Conservation (phyloP, 1,140 invertebrate genomes). For the Littorina saxatilis region DNA sequence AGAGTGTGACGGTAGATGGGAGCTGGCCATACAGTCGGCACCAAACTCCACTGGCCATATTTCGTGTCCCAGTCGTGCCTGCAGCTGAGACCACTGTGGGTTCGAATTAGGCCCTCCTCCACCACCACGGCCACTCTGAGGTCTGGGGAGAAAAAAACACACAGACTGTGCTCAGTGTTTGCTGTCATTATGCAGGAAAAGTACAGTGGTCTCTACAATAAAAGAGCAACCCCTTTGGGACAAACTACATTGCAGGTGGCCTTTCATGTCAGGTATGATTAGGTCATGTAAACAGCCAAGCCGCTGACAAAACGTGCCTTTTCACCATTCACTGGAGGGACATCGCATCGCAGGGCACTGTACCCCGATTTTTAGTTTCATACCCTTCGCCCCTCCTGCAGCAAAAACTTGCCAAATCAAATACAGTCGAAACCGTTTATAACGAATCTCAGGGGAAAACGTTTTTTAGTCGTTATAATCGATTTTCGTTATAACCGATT, state of each 20-base stretch:
- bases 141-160: not conserved
- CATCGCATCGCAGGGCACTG: not conserved
- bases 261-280: no score
- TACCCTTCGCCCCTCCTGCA: not conserved
- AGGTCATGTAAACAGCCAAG: no score
- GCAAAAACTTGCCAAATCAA: not conserved
- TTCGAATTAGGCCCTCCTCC: not conserved
- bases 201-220: no score
- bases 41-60: slow-evolving; percentile 60
- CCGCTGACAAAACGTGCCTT: no score
- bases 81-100: slow-evolving; percentile 43
- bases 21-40: slow-evolving; percentile 72
- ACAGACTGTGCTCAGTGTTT: slow-evolving; percentile 29
- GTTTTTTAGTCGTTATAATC: no score
- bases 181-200: no score
- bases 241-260: no score
- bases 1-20: slow-evolving; percentile 76
- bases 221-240: no score
- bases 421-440: no score
- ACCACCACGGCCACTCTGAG: not conserved
- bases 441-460: no score
- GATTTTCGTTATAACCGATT: no score
- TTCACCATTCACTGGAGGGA: not conserved
- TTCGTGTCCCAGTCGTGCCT: slow-evolving; percentile 52
- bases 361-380: not conserved